Evolutionary conservation across 1,140 invertebrate species (phyloP), one percentile per base, ranked within the genome.

Genomic region (Zaprionus camerounensis): DNA sequence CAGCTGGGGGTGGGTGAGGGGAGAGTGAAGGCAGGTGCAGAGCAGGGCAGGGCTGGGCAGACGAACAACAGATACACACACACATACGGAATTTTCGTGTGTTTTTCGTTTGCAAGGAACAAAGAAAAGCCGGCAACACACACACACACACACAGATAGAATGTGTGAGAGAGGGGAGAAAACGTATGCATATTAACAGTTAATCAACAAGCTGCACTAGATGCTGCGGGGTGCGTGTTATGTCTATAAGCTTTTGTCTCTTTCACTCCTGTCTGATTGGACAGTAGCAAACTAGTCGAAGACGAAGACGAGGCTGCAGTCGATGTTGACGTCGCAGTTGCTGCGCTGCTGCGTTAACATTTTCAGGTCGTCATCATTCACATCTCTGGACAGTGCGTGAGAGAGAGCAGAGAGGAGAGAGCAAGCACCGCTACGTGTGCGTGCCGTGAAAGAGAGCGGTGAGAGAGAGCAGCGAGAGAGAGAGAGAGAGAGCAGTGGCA

Each of bases 21-120:
- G 51, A 58, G 31, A 66, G 38, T 44, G 38, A 20, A 53, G 61
- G 63, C 31, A 62, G 59, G 59, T 56, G 53, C 44, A 20, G 41
- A 46, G 7, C 7, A 17, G 41, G 7, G 38, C 38, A n/a, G 38
- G 38, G 15, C 38, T 7, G n/a, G n/a, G 3, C 41, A 51, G 44
- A 17, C 61, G 12, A 57, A 71, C 53, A 80, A 75, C 71, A 76
- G 77, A 74, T 81, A 91, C 81, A 85, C 64, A 84, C 64, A 84
- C 82, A 69, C 20, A 22, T 3, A 41, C 38, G 11, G n/a, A 61
- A 77, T 67, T 59, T 61, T 62, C 20, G 56, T 66, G 49, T 20
- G 28, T 57, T 36, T 36, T 74, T 61, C 41, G 41, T 58, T 26
- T 9, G 13, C 24, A 71, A 41, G 61, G 46, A 68, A 78, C 80